These are phyloP conservation scores for Xylota segnis DNA, from an alignment of 2,888 invertebrate genomes.

Conservation along the genomic window DNA sequence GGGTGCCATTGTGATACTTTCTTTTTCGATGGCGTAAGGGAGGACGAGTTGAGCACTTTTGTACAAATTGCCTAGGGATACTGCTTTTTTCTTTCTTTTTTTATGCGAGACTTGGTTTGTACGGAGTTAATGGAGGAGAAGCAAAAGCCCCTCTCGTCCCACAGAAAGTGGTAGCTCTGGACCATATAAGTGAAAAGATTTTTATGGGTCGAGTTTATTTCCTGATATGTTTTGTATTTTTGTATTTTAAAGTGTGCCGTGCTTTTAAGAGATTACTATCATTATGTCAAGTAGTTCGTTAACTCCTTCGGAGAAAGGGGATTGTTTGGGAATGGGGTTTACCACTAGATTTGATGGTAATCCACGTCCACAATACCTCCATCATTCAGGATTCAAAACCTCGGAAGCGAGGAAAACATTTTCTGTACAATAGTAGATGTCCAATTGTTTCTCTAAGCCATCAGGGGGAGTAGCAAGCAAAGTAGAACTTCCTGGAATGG, in stretches of 20 bases:
- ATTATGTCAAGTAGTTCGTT: too few species aligned
- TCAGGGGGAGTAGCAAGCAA: too few species aligned
- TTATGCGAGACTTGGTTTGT: conserved; percentile 43
- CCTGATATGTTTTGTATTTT: not conserved
- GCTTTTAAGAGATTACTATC: not conserved
- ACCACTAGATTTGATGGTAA: too few species aligned
- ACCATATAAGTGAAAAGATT: conserved; percentile 9
- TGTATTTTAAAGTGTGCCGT: not conserved
- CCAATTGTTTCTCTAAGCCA: too few species aligned
- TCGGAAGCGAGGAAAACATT: too few species aligned
- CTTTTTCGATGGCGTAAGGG: conserved; percentile 17
- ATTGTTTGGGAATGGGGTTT: too few species aligned
- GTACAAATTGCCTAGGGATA: conserved; percentile 61
- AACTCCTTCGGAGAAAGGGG: too few species aligned
- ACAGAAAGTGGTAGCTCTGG: conserved; percentile 21
- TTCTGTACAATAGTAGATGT: too few species aligned
- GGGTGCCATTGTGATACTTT: conserved; percentile 25
- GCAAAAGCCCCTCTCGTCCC: conserved; percentile 6
- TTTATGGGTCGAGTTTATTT: conserved; percentile 21
- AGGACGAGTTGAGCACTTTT: conserved; percentile 51
- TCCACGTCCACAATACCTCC: too few species aligned
- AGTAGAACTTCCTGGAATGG: too few species aligned
- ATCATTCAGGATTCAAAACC: too few species aligned
- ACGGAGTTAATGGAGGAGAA: conserved; percentile 41
- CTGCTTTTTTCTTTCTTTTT: conserved; percentile 4